phyloP scores from a whole-genome alignment of 1,140 invertebrate species.

The Rhizoglyphus robini region DNA sequence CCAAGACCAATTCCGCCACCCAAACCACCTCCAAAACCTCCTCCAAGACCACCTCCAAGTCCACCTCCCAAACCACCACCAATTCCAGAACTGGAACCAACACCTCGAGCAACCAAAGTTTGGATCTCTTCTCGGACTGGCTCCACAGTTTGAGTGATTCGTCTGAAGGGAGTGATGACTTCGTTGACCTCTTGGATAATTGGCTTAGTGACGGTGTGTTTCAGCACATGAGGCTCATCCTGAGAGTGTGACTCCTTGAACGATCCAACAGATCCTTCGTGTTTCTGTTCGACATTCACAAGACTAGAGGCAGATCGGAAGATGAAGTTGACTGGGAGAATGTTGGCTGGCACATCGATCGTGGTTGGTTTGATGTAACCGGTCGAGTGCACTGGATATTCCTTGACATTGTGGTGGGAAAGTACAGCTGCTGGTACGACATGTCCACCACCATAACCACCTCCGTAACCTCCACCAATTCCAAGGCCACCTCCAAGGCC shows the following conservation, averaged over 20 bases:
- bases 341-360: constrained; percentile 7
- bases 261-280: neutral
- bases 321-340: constrained; percentile 6
- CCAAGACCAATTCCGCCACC: too few relatives aligned
- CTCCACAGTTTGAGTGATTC: constrained; percentile 3
- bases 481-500: neutral
- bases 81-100: too few relatives aligned
- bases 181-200: constrained; percentile 17
- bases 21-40: too few relatives aligned
- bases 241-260: neutral
- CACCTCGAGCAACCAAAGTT: constrained; percentile 13
- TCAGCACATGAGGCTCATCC: constrained; percentile 15
- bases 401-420: neutral
- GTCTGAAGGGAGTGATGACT: constrained; percentile 13
- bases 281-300: neutral
- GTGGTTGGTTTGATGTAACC: constrained; percentile 14
- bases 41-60: too few relatives aligned
- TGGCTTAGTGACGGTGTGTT: constrained; percentile 15
- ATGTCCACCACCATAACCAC: neutral
- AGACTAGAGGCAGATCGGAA: constrained; percentile 7
- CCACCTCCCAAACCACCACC: too few relatives aligned
- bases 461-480: neutral
- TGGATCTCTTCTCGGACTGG: constrained; percentile 7
- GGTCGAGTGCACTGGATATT: neutral
- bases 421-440: neutral